phyloP scores from a whole-genome alignment of 2,797 vertebrate genomes.

The Lophura swinhoii region DNA sequence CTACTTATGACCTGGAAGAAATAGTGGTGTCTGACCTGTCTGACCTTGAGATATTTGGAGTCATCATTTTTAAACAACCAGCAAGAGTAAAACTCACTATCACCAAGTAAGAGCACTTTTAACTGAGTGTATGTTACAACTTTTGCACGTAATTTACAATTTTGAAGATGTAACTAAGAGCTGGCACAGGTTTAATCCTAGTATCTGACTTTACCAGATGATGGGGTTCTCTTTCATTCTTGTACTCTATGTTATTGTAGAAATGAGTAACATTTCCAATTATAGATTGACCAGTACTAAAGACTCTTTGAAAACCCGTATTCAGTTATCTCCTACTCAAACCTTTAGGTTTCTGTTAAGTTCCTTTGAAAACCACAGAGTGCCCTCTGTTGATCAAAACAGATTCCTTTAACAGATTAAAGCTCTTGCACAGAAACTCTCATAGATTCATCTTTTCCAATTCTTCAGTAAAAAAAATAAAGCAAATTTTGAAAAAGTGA shows the following conservation, averaged over 20 bases:
- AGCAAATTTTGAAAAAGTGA: slow-evolving; percentile 7
- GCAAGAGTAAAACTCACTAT: slow-evolving; percentile 5
- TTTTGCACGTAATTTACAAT: slow-evolving; percentile 62
- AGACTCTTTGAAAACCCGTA: slow-evolving; percentile 48
- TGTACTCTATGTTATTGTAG: slow-evolving; percentile 67
- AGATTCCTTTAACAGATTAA: not conserved
- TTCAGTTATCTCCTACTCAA: not conserved
- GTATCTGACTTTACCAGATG: slow-evolving; percentile 74
- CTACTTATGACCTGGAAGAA: slow-evolving; percentile 42
- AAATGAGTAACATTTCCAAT: slow-evolving; percentile 78
- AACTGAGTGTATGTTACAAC: slow-evolving; percentile 5
- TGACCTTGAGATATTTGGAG: not conserved
- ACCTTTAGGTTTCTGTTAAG: not conserved
- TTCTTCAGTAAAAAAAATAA: not conserved
- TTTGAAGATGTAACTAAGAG: slow-evolving; percentile 54
- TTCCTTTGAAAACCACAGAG: slow-evolving; percentile 79
- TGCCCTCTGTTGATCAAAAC: slow-evolving; percentile 82
- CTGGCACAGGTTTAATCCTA: slow-evolving; percentile 62
- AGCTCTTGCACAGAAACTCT: not conserved
- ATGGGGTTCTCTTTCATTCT: slow-evolving; percentile 74
- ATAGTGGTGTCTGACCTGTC: not conserved
- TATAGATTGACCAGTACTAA: slow-evolving; percentile 75
- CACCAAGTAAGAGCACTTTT: not conserved
- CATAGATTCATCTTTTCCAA: not conserved
- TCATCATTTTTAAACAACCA: not conserved